Evolutionary conservation across 2,113 vertebrate genomes (phyloP).

Genomic region (Anas platyrhynchos): DNA sequence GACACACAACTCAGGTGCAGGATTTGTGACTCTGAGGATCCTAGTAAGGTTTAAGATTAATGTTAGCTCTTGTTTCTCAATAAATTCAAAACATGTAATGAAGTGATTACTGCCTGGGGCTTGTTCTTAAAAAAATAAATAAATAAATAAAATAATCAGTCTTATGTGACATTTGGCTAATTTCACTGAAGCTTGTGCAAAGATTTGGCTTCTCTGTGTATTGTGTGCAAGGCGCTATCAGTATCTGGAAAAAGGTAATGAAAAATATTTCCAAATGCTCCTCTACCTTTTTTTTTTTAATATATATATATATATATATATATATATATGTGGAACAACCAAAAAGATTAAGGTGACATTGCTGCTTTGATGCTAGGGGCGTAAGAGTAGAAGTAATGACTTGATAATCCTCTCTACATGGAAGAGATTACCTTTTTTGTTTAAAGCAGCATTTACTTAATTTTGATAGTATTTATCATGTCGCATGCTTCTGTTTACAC

Average conservation of each 20-base stretch:
- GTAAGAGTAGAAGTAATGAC: background rate
- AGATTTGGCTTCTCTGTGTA: background rate
- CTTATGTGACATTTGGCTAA: background rate
- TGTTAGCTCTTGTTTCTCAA: background rate
- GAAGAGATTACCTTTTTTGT: background rate
- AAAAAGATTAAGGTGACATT: background rate
- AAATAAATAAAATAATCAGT: background rate
- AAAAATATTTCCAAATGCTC: background rate
- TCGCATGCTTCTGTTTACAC: slow-evolving; percentile 40
- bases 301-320: background rate
- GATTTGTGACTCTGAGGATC: background rate
- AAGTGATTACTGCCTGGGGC: background rate
- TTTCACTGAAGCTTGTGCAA: background rate
- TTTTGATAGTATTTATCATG: slow-evolving; percentile 14
- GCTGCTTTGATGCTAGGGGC: background rate
- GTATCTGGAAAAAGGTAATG: background rate
- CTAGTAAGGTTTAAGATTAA: background rate
- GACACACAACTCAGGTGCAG: background rate
- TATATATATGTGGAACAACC: background rate
- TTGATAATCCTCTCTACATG: background rate
- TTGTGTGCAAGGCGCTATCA: background rate
- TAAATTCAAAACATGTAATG: background rate
- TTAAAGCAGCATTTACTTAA: background rate
- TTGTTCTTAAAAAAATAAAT: background rate
- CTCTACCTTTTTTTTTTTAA: background rate